Conservation (phyloP, 2,797 vertebrate species). For the Hybognathus amarus region DNA sequence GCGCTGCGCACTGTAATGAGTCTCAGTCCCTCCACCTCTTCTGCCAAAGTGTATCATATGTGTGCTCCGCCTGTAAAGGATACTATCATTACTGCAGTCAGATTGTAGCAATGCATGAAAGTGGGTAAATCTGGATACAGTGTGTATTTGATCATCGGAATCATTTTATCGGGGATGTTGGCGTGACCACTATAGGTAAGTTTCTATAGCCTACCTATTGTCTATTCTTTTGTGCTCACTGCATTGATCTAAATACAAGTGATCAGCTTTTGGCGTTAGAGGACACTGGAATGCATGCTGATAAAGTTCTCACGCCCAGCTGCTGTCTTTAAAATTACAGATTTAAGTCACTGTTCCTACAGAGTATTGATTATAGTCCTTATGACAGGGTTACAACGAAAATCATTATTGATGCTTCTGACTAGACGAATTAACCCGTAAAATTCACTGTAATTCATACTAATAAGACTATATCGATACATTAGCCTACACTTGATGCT, state of each 20-base stretch:
- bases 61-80: slow-evolving; percentile 47
- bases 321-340: not conserved
- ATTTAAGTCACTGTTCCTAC: not conserved
- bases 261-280: slow-evolving; percentile 24
- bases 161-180: slow-evolving; percentile 25
- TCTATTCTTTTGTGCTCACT: slow-evolving; percentile 24
- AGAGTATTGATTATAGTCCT: not conserved
- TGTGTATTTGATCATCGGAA: not conserved
- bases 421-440: not conserved
- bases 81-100: slow-evolving; percentile 30
- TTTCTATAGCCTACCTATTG: slow-evolving; percentile 28
- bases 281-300: slow-evolving; percentile 6
- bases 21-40: slow-evolving; percentile 37
- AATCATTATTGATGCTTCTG: not conserved
- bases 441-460: not conserved
- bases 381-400: not conserved
- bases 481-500: not conserved
- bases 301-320: slow-evolving; percentile 33
- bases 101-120: slow-evolving; percentile 18
- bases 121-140: slow-evolving; percentile 9
- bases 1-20: slow-evolving; percentile 21
- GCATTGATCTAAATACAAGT: slow-evolving; percentile 17
- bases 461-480: not conserved
- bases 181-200: slow-evolving; percentile 37
- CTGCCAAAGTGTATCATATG: slow-evolving; percentile 21